Conservation (phyloP, 23 tunicate genomes). For the Halocynthia roretzi region DNA sequence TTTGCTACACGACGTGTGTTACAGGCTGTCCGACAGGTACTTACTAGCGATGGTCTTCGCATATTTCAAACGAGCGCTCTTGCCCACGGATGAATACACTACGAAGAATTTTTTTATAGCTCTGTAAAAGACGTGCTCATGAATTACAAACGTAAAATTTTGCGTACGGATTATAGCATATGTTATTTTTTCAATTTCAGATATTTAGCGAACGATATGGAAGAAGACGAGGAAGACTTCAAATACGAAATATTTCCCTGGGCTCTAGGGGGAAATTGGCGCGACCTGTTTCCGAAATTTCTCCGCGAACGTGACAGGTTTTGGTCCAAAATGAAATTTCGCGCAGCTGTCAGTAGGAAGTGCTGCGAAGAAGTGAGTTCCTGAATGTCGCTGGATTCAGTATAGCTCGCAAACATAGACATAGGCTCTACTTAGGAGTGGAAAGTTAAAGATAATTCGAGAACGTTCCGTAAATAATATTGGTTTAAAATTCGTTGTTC, state of each 20-base stretch:
- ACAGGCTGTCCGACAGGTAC: slow-evolving; percentile 74
- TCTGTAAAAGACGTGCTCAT: slow-evolving; percentile 40
- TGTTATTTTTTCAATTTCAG: slow-evolving; percentile 11
- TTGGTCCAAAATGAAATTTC: slow-evolving; percentile 72
- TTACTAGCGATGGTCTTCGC: slow-evolving; percentile 81
- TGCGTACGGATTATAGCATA: not conserved
- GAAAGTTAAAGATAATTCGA: not conserved
- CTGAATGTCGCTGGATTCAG: not conserved
- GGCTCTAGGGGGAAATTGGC: slow-evolving; percentile 75
- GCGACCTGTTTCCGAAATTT: slow-evolving; percentile 59
- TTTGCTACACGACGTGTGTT: slow-evolving; percentile 55
- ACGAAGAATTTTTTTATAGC: slow-evolving; percentile 71
- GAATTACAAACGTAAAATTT: not conserved
- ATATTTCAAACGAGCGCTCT: slow-evolving; percentile 72
- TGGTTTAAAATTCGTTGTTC: not conserved
- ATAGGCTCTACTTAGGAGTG: too few relatives aligned
- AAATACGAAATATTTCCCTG: slow-evolving; percentile 96
- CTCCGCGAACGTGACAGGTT: slow-evolving; percentile 40
- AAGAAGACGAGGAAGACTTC: slow-evolving; percentile 92
- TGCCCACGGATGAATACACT: slow-evolving; percentile 44
- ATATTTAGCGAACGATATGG: slow-evolving; percentile 95
- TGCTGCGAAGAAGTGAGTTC: slow-evolving; percentile 77
- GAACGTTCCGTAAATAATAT: not conserved
- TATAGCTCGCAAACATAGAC: not conserved
- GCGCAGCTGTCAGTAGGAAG: slow-evolving; percentile 87